Evolutionary conservation across 2,113 vertebrate genomes (phyloP).

Genomic region (Seriola quinqueradiata): DNA sequence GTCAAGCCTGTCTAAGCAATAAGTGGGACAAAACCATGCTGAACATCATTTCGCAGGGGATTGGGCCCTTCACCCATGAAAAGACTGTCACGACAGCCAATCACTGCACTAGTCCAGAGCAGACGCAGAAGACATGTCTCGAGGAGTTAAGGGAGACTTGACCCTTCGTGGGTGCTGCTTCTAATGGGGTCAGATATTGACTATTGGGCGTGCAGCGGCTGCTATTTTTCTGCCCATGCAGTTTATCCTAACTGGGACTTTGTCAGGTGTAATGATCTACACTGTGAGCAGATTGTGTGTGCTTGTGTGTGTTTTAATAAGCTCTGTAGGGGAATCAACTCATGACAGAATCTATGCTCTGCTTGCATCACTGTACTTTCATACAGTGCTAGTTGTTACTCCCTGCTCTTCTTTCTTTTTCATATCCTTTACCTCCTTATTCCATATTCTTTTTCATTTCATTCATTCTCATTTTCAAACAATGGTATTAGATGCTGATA

Average conservation of each 20-base stretch:
- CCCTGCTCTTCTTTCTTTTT: neutral
- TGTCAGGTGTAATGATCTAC: conserved; percentile 72
- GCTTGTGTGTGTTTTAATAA: conserved; percentile 80
- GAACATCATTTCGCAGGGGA: conserved; percentile 39
- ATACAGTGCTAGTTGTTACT: conserved; percentile 19
- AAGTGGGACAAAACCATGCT: conserved; percentile 45
- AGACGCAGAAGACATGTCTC: conserved; percentile 42
- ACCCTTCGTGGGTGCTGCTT: conserved; percentile 38
- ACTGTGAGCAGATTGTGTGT: conserved; percentile 65
- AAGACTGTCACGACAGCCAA: conserved; percentile 47
- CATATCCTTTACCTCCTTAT: neutral
- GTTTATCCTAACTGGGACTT: conserved; percentile 66
- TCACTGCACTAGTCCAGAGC: conserved; percentile 54
- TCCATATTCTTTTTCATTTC: neutral
- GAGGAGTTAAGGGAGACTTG: conserved; percentile 44
- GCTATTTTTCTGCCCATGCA: conserved; percentile 59
- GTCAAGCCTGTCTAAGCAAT: conserved; percentile 36
- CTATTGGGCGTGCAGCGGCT: conserved; percentile 44
- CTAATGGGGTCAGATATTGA: conserved; percentile 78
- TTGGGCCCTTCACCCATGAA: conserved; percentile 30
- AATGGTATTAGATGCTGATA: neutral
- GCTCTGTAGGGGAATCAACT: conserved; percentile 77
- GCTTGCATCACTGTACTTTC: conserved; percentile 56
- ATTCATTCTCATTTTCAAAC: neutral
- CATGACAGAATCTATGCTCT: conserved; percentile 59